These are phyloP conservation scores for Sula dactylatra DNA, from an alignment of 2,113 vertebrate species.

Conservation along the genomic window DNA sequence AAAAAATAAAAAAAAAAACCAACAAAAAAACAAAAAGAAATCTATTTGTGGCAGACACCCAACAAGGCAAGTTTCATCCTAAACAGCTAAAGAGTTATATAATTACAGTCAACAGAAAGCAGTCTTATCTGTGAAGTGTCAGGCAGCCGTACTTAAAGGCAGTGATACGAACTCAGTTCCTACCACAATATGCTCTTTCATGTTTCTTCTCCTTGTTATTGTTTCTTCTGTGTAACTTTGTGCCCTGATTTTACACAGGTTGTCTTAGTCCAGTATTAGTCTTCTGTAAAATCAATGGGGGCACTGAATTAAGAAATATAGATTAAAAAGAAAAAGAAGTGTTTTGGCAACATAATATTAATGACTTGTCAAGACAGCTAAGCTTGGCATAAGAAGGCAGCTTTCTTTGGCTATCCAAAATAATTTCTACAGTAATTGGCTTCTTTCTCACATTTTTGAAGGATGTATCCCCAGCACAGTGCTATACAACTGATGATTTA, in stretches of 20 bases:
- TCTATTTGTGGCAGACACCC: background rate
- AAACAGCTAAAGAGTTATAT: background rate
- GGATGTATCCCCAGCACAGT: background rate
- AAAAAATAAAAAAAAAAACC: background rate
- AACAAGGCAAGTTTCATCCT: slow-evolving; percentile 29
- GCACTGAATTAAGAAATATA: background rate
- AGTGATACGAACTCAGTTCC: background rate
- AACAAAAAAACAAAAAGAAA: background rate
- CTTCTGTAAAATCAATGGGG: background rate
- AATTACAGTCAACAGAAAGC: slow-evolving; percentile 30
- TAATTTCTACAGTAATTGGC: slow-evolving; percentile 19
- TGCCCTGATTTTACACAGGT: background rate
- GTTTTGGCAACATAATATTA: background rate
- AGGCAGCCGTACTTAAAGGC: slow-evolving; percentile 9
- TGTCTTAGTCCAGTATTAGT: background rate
- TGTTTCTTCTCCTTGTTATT: background rate
- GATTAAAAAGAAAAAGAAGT: background rate
- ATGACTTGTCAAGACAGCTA: background rate
- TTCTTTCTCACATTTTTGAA: slow-evolving; percentile 7
- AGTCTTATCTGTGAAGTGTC: slow-evolving; percentile 27
- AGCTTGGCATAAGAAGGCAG: background rate
- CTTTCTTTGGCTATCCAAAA: slow-evolving; percentile 12
- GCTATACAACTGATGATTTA: background rate
- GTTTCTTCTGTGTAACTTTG: background rate
- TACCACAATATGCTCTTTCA: background rate